Evolutionary conservation across 2,113 vertebrate genomes (phyloP).

Genomic region (Apistogramma diplotaenia): DNA sequence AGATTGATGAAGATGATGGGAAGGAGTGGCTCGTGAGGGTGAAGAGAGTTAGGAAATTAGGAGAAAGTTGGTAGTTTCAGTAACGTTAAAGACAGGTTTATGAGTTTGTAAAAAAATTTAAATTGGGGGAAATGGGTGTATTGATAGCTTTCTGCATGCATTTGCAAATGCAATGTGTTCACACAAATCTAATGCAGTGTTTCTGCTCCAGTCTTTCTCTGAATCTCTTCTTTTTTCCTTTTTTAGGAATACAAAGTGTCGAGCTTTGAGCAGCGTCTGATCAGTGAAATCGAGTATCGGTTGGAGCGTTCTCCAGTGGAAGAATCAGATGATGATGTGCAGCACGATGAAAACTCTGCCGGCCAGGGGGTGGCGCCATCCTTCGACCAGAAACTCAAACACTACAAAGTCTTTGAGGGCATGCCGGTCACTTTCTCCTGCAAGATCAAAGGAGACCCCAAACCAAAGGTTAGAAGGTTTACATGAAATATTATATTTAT

Average conservation of each 20-base stretch:
- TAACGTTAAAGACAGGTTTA: slow-evolving; percentile 18
- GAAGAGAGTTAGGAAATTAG: not conserved
- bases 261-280: slow-evolving; percentile 96
- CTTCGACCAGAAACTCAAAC: slow-evolving; percentile 90
- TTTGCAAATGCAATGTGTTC: not conserved
- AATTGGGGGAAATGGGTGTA: not conserved
- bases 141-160: not conserved
- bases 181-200: not conserved
- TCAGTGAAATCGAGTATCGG: slow-evolving; percentile 96
- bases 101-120: not conserved
- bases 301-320: slow-evolving; percentile 93
- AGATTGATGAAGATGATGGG: slow-evolving; percentile 41
- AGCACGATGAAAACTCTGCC: slow-evolving; percentile 78
- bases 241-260: slow-evolving; percentile 97
- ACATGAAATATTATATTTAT: not conserved
- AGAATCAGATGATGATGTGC: slow-evolving; percentile 88
- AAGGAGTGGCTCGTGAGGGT: slow-evolving; percentile 25
- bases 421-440: slow-evolving; percentile 94
- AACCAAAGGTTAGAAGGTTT: slow-evolving; percentile 85
- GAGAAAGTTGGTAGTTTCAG: slow-evolving; percentile 32
- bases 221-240: not conserved
- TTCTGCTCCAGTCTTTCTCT: not conserved
- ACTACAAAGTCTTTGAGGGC: slow-evolving; percentile 96
- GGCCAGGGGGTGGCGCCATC: slow-evolving; percentile 75
- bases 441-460: slow-evolving; percentile 89